Evolutionary conservation across 2,797 vertebrate genomes (phyloP).

Genomic region (Cryptoprocta ferox): DNA sequence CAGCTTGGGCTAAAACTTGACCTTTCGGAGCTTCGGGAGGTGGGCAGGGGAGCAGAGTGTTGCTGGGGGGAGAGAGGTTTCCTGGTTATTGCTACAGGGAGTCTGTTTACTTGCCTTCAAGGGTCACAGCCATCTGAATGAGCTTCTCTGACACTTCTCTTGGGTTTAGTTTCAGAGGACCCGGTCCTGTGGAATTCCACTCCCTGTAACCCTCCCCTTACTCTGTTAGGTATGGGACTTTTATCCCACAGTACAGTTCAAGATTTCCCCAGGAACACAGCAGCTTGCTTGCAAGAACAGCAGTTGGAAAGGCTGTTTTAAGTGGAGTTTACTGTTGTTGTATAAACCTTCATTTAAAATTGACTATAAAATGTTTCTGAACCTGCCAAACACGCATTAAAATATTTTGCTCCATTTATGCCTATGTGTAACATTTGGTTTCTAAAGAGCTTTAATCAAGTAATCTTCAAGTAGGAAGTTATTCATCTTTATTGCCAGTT

Average conservation of each 20-base stretch:
- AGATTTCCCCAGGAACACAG: background rate
- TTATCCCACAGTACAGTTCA: background rate
- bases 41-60: constrained; percentile 41
- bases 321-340: constrained; percentile 83
- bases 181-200: background rate
- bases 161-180: constrained; percentile 73
- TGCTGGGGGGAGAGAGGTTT: constrained; percentile 45
- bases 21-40: constrained; percentile 57
- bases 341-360: constrained; percentile 87
- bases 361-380: constrained; percentile 85
- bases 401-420: constrained; percentile 88
- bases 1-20: constrained; percentile 73
- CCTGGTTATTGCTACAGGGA: constrained; percentile 67
- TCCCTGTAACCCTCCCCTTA: constrained; percentile 24
- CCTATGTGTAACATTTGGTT: constrained; percentile 88
- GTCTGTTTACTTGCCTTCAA: constrained; percentile 79
- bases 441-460: constrained; percentile 89
- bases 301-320: constrained; percentile 80
- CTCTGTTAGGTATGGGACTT: constrained; percentile 17
- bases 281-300: constrained; percentile 63
- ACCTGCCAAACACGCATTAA: constrained; percentile 86
- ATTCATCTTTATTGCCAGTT: constrained; percentile 95
- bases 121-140: constrained; percentile 70
- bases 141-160: constrained; percentile 65
- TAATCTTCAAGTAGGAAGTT: constrained; percentile 94